A percentile compares a stretch with the other conserved stretches of the same genome.
phyloP scores from a whole-genome alignment of 2,888 invertebrate genomes.

The Caenorhabditis panamensis region DNA sequence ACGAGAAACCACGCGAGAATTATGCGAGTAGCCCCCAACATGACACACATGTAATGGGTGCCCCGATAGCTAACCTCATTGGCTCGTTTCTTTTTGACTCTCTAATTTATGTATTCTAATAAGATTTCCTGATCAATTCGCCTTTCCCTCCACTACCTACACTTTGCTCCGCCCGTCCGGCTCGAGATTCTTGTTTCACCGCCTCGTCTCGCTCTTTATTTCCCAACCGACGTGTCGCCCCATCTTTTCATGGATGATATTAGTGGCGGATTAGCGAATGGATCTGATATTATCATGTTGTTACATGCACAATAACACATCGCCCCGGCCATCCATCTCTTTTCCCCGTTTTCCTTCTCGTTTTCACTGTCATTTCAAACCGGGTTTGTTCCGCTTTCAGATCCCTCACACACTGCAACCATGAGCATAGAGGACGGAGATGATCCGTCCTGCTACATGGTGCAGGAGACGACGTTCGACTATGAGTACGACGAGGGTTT shows the following conservation, averaged over 20 bases:
- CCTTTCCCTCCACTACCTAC: conserved; percentile 1
- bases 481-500: conserved; percentile 81
- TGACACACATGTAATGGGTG: background rate
- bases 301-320: conserved; percentile 15
- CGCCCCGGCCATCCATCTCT: no score
- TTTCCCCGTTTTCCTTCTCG: background rate
- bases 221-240: background rate
- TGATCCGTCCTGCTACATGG: conserved; percentile 62
- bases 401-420: background rate
- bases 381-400: conserved; percentile 5
- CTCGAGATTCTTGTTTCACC: background rate
- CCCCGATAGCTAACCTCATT: background rate
- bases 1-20: conserved; percentile 9
- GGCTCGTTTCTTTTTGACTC: conserved; percentile 1
- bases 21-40: background rate
- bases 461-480: conserved; percentile 82
- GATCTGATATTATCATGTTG: conserved; percentile 42
- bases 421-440: conserved; percentile 60
- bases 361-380: background rate
- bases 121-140: conserved; percentile 55
- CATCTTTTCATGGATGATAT: conserved; percentile 18
- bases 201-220: background rate
- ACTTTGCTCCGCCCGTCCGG: background rate
- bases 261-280: conserved; percentile 21
- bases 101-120: conserved; percentile 50